Conservation (phyloP, 2,113 vertebrate genomes). For the Campylomormyrus tamandua region DNA sequence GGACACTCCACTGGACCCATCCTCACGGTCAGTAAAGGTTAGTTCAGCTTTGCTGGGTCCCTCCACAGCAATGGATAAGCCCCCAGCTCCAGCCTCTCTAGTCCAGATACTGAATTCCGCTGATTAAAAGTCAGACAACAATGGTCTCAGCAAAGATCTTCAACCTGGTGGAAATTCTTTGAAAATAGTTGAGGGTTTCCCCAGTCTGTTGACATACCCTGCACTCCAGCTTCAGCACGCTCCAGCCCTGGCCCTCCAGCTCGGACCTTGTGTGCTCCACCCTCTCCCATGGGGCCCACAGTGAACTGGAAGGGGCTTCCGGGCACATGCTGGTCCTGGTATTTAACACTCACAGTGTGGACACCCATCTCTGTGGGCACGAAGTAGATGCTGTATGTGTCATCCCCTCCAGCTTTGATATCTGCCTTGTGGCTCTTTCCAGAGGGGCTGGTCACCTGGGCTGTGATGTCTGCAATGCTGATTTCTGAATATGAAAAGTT, state of each 20-base stretch:
- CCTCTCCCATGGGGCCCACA: constrained; percentile 69
- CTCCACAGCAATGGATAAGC: constrained; percentile 65
- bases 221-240: constrained; percentile 66
- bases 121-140: constrained; percentile 22
- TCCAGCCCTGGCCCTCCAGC: constrained; percentile 72
- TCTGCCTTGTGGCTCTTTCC: constrained; percentile 61
- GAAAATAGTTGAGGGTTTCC: not conserved
- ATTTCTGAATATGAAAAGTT: constrained; percentile 54
- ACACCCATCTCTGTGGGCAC: constrained; percentile 75
- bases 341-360: constrained; percentile 72
- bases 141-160: not conserved
- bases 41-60: constrained; percentile 71
- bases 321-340: constrained; percentile 64
- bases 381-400: constrained; percentile 70
- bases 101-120: constrained; percentile 72
- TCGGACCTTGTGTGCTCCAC: constrained; percentile 72
- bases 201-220: constrained; percentile 50
- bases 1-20: constrained; percentile 66
- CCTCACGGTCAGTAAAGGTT: constrained; percentile 64
- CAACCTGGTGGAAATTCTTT: not conserved
- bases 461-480: constrained; percentile 64
- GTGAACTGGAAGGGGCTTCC: constrained; percentile 82
- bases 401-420: constrained; percentile 63
- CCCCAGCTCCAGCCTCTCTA: constrained; percentile 62
- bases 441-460: constrained; percentile 71